Evolutionary conservation across 2,888 invertebrate genomes (phyloP).

Genomic region (Leucania comma): DNA sequence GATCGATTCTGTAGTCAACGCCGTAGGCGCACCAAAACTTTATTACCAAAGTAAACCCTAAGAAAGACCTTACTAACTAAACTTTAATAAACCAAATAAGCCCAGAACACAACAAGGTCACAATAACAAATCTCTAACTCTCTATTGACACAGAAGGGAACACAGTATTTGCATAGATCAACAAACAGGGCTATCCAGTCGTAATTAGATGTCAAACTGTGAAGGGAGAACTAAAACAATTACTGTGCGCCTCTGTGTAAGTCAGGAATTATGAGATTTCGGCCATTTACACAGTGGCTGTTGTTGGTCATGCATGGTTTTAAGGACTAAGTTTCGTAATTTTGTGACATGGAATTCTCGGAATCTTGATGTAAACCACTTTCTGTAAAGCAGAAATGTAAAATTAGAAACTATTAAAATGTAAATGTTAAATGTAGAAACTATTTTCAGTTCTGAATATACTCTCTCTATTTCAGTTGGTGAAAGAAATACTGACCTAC

Average conservation of each 20-base stretch:
- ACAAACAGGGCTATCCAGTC: slow-evolving; percentile 76
- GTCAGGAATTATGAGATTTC: slow-evolving; percentile 38
- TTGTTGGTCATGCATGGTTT: slow-evolving; percentile 8
- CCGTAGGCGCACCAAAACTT: background rate
- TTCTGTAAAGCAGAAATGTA: background rate
- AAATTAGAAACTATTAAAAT: too few relatives aligned
- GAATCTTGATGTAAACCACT: background rate
- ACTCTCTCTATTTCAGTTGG: too few relatives aligned
- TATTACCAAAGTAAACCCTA: slow-evolving; percentile 10
- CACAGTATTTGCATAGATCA: slow-evolving; percentile 74
- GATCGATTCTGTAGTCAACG: too few relatives aligned
- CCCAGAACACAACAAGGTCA: slow-evolving; percentile 58
- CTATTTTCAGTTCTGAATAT: too few relatives aligned
- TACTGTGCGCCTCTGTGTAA: slow-evolving; percentile 62
- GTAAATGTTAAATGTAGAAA: too few relatives aligned
- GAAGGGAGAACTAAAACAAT: slow-evolving; percentile 78
- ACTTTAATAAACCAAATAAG: slow-evolving; percentile 42
- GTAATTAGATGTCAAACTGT: slow-evolving; percentile 79
- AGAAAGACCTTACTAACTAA: slow-evolving; percentile 28
- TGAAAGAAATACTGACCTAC: too few relatives aligned
- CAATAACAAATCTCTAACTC: slow-evolving; percentile 62
- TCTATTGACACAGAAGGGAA: slow-evolving; percentile 59
- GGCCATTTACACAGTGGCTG: slow-evolving; percentile 18
- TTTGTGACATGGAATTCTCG: background rate
- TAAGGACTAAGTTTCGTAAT: background rate